These are phyloP conservation scores for Hypotaenidia okinawae DNA, from an alignment of 2,797 vertebrate genomes.

Conservation along the genomic window DNA sequence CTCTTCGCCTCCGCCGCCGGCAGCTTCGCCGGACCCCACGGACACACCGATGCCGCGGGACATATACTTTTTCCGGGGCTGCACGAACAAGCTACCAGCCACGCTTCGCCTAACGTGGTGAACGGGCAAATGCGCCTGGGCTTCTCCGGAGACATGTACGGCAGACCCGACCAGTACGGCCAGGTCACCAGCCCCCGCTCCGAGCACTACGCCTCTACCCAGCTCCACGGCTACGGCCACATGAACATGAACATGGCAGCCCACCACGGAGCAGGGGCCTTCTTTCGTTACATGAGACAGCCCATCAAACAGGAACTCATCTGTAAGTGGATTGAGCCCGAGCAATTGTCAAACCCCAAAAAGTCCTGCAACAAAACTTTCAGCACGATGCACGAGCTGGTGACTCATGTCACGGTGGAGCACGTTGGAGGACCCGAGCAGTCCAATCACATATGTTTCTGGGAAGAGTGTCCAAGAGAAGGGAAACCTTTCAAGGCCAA, in stretches of 20 bases:
- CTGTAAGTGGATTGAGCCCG: constrained; percentile 98
- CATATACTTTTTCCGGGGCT: constrained; percentile 98
- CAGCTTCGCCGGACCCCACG: constrained; percentile 92
- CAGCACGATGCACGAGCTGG: constrained; percentile 97
- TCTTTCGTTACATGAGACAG: constrained; percentile 96
- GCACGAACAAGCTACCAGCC: constrained; percentile 93
- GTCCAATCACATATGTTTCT: constrained; percentile 93
- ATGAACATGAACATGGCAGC: constrained; percentile 99
- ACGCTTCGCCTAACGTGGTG: constrained; percentile 96
- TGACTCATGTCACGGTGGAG: constrained; percentile 95
- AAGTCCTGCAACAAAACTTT: constrained; percentile 99
- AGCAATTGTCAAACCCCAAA: constrained; percentile 95
- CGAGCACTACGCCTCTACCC: constrained; percentile 95
- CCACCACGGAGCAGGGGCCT: constrained; percentile 97
- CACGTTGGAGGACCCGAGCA: constrained; percentile 97
- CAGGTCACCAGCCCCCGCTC: constrained; percentile 97
- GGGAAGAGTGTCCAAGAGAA: constrained; percentile 97
- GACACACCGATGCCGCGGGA: constrained; percentile 93
- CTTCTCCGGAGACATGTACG: constrained; percentile 99
- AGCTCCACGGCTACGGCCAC: constrained; percentile 97
- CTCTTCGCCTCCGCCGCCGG: constrained; percentile 81
- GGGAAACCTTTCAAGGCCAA: constrained; percentile 99
- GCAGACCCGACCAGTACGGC: constrained; percentile 95
- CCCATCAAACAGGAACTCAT: constrained; percentile 98
- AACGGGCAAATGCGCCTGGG: constrained; percentile 98